phyloP scores from a whole-genome alignment of 2,888 invertebrate species.

The Mellilla xanthometata region DNA sequence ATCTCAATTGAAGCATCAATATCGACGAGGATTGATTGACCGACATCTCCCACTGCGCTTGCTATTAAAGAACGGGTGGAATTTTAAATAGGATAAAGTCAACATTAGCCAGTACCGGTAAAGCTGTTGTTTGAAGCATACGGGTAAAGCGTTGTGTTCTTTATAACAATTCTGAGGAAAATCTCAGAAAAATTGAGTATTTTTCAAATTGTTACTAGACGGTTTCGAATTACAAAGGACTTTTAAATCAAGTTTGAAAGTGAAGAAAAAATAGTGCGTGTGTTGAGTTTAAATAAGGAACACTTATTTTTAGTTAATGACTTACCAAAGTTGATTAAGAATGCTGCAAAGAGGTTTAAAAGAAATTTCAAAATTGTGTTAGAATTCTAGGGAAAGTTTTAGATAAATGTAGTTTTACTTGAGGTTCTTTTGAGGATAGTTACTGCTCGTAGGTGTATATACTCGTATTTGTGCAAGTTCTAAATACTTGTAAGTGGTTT shows the following conservation, averaged over 20 bases:
- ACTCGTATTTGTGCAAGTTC: too few relatives aligned
- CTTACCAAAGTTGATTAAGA: neutral
- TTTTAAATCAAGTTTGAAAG: too few relatives aligned
- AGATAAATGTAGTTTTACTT: too few relatives aligned
- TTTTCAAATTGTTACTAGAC: too few relatives aligned
- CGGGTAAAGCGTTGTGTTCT: constrained; percentile 3
- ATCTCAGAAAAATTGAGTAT: too few relatives aligned
- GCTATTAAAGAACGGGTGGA: constrained; percentile 22
- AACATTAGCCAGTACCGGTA: constrained; percentile 24
- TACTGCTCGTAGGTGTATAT: too few relatives aligned
- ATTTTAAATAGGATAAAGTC: constrained; percentile 33
- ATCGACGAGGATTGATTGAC: constrained; percentile 27
- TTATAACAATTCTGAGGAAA: neutral
- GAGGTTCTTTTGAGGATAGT: too few relatives aligned
- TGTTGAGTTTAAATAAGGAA: neutral
- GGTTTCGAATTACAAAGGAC: too few relatives aligned
- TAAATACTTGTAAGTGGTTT: too few relatives aligned
- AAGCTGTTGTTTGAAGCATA: constrained; percentile 11
- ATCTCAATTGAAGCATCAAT: constrained; percentile 17
- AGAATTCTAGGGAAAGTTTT: too few relatives aligned
- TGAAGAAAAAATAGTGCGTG: neutral
- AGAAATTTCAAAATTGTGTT: too few relatives aligned
- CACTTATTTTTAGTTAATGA: constrained; percentile 1
- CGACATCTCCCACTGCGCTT: constrained; percentile 20
- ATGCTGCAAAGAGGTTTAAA: too few relatives aligned